phyloP scores from a whole-genome alignment of 2,797 vertebrate genomes.

The Ceryle rudis region DNA sequence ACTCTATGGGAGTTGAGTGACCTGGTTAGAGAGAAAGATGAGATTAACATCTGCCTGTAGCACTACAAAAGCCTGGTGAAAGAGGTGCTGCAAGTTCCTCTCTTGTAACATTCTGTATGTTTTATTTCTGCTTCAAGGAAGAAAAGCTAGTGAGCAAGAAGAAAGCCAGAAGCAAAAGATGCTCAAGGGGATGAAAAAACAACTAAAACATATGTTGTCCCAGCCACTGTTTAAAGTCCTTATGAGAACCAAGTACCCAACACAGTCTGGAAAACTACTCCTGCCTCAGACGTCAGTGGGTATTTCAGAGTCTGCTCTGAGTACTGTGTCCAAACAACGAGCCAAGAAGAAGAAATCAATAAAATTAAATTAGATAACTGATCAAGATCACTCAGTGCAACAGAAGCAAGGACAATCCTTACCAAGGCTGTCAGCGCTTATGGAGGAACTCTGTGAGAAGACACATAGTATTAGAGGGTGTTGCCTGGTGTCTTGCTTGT shows the following conservation, averaged over 20 bases:
- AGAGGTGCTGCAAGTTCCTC: neutral
- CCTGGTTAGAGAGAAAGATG: neutral
- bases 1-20: neutral
- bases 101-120: neutral
- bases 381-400: neutral
- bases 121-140: slow-evolving; percentile 76
- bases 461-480: neutral
- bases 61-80: neutral
- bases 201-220: slow-evolving; percentile 87
- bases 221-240: slow-evolving; percentile 87
- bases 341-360: slow-evolving; percentile 55
- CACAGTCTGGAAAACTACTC: slow-evolving; percentile 88
- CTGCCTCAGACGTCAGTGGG: slow-evolving; percentile 67
- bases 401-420: neutral
- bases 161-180: slow-evolving; percentile 87
- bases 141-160: slow-evolving; percentile 77
- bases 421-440: neutral
- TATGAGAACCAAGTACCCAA: slow-evolving; percentile 93
- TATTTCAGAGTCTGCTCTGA: slow-evolving; percentile 82
- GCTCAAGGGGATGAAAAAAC: slow-evolving; percentile 91
- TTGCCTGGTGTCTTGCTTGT: neutral
- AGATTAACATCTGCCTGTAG: neutral
- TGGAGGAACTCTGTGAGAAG: neutral
- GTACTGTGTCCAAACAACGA: slow-evolving; percentile 78
- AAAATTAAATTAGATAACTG: neutral